Base-by-base conservation (phyloP, 2,888 invertebrate species). In the Acleris holmiana region DNA sequence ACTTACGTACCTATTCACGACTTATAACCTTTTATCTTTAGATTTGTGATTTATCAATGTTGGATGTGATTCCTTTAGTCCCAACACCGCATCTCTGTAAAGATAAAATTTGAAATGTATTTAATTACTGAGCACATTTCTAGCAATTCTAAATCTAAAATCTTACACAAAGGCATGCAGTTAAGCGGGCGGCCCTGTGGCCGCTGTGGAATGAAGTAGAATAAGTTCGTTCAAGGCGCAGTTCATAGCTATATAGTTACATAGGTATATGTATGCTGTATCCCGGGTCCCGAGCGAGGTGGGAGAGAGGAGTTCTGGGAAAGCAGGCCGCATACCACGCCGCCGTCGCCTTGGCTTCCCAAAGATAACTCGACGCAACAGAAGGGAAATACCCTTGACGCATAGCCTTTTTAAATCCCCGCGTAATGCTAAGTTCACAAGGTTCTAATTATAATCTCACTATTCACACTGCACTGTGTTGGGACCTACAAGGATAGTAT, bases 251-350 rank as follows among this genome's bases (percentile, higher is more conserved):
- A 41, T 55, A 55, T 23, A 44, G 21, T 15, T 54, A 51, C 51
- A 47, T 61, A 61, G 35, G 44, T 53, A 47, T 56, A 15, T 53
- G 62, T 54, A 54, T 44, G 55, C 50, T 47, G 53, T 58, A 63
- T 67, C 64, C 63, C 68, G 53, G 65, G 71, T 73, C 72, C 72
- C 73, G 71, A 69, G 69, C 72, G 70, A 74, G 68, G 69, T 61
- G 70, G 57, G 62, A 73, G 76, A 78, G 77, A 80, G 78, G 80
- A 85, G 82, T 90, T 91, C 91, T 89, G 85, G 88, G 91, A 91
- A 91, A 91, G 87, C 86, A 83, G 88, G 84, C 88, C 87, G 90
- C 91, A 91, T 91, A 86, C 91, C 91, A 69, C 80, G 78, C 76
- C 74, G 74, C 72, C 70, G 75, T 73, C 68, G 80, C 81, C 72